Evolutionary conservation across 2,113 vertebrate species (phyloP), one percentile per base, ranked within the genome.

Genomic region (Dipodomys stephensi): DNA sequence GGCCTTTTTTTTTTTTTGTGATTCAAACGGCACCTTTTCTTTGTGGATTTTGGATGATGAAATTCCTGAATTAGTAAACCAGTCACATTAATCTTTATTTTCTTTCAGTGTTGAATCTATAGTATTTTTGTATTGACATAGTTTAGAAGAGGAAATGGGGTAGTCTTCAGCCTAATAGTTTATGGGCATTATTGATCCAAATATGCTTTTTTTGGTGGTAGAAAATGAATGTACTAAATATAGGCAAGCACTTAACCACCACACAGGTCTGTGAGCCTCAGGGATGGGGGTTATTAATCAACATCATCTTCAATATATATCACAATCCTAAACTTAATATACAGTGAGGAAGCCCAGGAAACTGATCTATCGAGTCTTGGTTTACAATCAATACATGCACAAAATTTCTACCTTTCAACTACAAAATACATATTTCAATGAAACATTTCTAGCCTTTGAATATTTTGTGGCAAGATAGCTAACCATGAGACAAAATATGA

Each of bases 131-230:
- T 92, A 25, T 53, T 88, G 53, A n/a, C 20, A 19, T 49, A 49
- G 39, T 77, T 86, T 84, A 87, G 71, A 49, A 86, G 46, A 83
- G 57, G 87, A 92, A 79, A 64, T 77, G 13, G 49, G 9, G 22
- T 62, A 78, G 25, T 15, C 39, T 25, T 78, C 46, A 88, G 28
- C 30, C 46, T 62, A 53, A 44, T 67, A 53, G 25, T 68, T 84
- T 74, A 49, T 65, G 32, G 65, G n/a, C 72, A 46, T 88, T 19
- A 46, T 30, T 79, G 20, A 79, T n/a, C 32, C 62, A 73, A n/a
- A 83, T 81, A 32, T 72, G 49, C 65, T 35, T 57, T 87, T 46
- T 68, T 79, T n/a, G 2, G 4, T 79, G 44, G n/a, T 89, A 69
- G 13, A 90, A 76, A 12, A 8, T 81, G 78, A 71, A 64, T 68